These are phyloP conservation scores for Deladenus siricidicola DNA, from an alignment of 2,888 invertebrate genomes.

Conservation along the genomic window DNA sequence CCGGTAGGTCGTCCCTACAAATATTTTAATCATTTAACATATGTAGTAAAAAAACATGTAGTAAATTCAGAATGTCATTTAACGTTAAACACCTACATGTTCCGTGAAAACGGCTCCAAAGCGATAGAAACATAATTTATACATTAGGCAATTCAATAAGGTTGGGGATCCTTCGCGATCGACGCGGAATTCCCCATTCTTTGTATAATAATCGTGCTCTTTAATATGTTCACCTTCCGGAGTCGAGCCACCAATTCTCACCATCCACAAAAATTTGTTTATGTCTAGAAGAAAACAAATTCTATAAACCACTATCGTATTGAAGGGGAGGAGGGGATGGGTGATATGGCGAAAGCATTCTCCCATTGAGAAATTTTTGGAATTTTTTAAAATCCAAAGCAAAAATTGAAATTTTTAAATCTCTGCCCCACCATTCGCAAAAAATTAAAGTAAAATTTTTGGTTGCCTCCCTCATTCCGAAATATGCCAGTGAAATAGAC, in stretches of 20 bases:
- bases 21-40: background rate
- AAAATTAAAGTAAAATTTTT: too few relatives aligned
- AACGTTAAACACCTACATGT: slow-evolving; percentile 20
- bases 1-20: slow-evolving; percentile 77
- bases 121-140: slow-evolving; percentile 97
- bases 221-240: slow-evolving; percentile 66
- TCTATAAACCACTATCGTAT: too few relatives aligned
- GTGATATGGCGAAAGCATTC: too few relatives aligned
- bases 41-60: background rate
- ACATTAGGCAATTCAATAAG: slow-evolving; percentile 93
- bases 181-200: slow-evolving; percentile 87
- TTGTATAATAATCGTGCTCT: slow-evolving; percentile 82
- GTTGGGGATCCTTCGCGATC: slow-evolving; percentile 77
- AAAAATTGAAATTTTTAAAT: too few relatives aligned
- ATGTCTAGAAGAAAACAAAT: slow-evolving; percentile 66
- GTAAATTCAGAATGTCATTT: slow-evolving; percentile 10
- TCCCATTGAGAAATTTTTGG: too few relatives aligned
- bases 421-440: too few relatives aligned
- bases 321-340: too few relatives aligned
- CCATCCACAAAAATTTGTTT: slow-evolving; percentile 99
- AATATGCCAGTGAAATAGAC: too few relatives aligned
- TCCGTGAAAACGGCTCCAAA: slow-evolving; percentile 56
- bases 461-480: too few relatives aligned
- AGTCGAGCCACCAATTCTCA: slow-evolving; percentile 88
- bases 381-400: too few relatives aligned